Evolutionary conservation across 2,113 vertebrate genomes (phyloP).

Genomic region (Clarias batrachus): DNA sequence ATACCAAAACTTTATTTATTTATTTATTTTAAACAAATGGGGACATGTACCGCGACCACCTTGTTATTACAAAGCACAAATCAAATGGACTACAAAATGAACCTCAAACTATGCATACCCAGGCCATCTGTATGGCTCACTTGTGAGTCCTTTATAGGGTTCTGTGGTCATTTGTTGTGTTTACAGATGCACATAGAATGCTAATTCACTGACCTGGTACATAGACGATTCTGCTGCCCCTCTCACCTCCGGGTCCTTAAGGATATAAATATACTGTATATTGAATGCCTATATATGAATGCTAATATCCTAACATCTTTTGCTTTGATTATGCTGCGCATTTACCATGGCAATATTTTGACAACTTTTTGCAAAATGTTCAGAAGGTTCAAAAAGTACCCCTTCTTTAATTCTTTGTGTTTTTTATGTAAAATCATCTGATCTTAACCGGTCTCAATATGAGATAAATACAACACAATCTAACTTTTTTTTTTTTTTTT

Average conservation of each 20-base stretch:
- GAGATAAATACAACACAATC: too few relatives aligned
- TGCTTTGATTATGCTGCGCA: too few relatives aligned
- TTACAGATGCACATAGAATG: neutral
- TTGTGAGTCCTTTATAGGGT: neutral
- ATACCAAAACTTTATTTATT: neutral
- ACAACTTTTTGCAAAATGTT: too few relatives aligned
- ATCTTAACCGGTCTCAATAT: too few relatives aligned
- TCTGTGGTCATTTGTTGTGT: neutral
- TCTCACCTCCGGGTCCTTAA: neutral
- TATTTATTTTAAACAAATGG: neutral
- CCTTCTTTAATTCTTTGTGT: too few relatives aligned
- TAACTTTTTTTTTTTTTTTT: too few relatives aligned
- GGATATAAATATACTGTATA: neutral
- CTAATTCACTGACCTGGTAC: neutral
- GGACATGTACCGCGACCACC: neutral
- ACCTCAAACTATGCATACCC: neutral
- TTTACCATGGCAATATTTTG: too few relatives aligned
- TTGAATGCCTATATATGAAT: neutral
- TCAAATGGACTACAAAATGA: too few relatives aligned
- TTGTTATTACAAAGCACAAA: neutral
- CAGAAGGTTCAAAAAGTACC: too few relatives aligned
- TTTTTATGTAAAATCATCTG: too few relatives aligned
- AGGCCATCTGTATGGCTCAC: neutral
- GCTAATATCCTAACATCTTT: too few relatives aligned
- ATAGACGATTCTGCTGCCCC: neutral